These are phyloP conservation scores for Hyles euphorbiae DNA, from an alignment of 1,140 invertebrate species.

Conservation along the genomic window DNA sequence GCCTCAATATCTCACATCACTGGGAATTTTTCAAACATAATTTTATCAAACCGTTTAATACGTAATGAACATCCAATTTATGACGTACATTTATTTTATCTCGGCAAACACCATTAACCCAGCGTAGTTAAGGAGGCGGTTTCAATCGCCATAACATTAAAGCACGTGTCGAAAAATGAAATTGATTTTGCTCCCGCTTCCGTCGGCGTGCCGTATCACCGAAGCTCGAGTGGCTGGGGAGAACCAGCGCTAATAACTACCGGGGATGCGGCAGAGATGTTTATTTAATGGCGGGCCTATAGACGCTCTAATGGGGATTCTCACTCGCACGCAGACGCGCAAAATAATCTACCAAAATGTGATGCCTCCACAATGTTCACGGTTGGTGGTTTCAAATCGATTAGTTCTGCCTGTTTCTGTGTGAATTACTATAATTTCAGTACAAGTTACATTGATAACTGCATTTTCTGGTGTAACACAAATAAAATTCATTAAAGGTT, in stretches of 20 bases:
- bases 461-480: too few relatives aligned
- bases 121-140: constrained; percentile 23
- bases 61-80: background rate
- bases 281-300: constrained; percentile 71
- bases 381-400: constrained; percentile 7
- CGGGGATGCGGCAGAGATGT: constrained; percentile 62
- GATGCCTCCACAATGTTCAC: too few relatives aligned
- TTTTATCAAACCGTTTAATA: constrained; percentile 6
- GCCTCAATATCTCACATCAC: too few relatives aligned
- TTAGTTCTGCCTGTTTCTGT: constrained; percentile 26
- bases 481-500: too few relatives aligned
- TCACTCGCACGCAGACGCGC: constrained; percentile 35
- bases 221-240: constrained; percentile 57
- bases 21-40: background rate
- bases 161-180: constrained; percentile 73
- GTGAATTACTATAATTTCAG: too few relatives aligned
- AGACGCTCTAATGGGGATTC: constrained; percentile 65
- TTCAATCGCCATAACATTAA: constrained; percentile 61
- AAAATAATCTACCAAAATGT: constrained; percentile 34
- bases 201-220: constrained; percentile 70
- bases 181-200: constrained; percentile 68
- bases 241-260: constrained; percentile 67
- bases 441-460: too few relatives aligned
- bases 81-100: constrained; percentile 2
- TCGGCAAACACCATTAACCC: constrained; percentile 16